Evolutionary conservation across 1,140 invertebrate genomes (phyloP), one percentile per base, ranked within the genome.

Genomic region (Caenorhabditis remanei): DNA sequence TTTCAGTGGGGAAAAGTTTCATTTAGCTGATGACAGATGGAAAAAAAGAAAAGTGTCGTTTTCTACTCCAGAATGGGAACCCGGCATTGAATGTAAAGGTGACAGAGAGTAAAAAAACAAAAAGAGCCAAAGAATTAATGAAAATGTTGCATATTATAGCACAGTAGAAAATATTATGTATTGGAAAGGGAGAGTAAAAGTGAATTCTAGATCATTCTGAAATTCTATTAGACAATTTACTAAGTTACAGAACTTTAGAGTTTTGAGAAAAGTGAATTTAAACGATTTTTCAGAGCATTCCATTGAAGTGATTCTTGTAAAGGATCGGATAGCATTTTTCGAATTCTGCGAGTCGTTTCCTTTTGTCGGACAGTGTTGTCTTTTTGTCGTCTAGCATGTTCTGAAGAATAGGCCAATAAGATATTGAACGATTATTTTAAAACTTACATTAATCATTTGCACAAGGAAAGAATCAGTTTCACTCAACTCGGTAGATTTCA

Each of bases 361-460:
- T 63, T 63, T 63, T 63, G 11, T 79, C 71, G 11, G 46, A 11
- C 7, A 79, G 46, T 9, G 71, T 11, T 3, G 53, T 11, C 14
- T 79, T 53, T 6, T 79, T 79, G 11, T 79, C 46, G n/a, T 79
- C 71, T 2, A 79, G n/a, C 16, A 79, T n/a, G 13, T 14, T 11
- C 71, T 79, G 71, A 24, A 79, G 0, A 79, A 79, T 11, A 50
- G 0, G 41, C 19, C 1, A 46, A 8, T n/a, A 79, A 13, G 9
- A 5, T 6, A 48, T 11, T 14, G 2, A 21, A 6, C n/a, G 8
- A n/a, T n/a, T 11, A 7, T 11, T 40, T 24, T 11, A 21, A 32
- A 63, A 79, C 71, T 50, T n/a, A 79, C 71, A 50, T 79, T 48
- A 19, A 79, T 79, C 71, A 79, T 50, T 48, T 48, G 7, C 6